Percentiles rank a stretch among this genome's conserved stretches.
phyloP scores from a whole-genome alignment of 1,140 invertebrate genomes.

The Heliconius congener region DNA sequence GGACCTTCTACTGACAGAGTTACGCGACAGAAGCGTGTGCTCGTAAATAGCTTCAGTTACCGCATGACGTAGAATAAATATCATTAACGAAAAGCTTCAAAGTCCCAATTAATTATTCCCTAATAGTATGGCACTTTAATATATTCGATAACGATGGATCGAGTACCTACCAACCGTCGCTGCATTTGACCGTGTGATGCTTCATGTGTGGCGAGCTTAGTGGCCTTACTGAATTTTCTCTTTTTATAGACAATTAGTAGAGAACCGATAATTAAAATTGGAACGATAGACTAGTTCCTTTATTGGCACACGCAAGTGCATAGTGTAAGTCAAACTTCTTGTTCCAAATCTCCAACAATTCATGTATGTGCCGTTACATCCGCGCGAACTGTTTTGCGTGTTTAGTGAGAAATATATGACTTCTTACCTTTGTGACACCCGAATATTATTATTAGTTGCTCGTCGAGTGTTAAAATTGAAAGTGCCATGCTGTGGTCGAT shows the following conservation, averaged over 20 bases:
- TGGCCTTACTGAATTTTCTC: slow-evolving; percentile 78
- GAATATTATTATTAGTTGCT: slow-evolving; percentile 57
- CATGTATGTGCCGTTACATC: slow-evolving; percentile 72
- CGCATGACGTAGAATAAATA: slow-evolving; percentile 61
- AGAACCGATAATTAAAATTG: slow-evolving; percentile 61
- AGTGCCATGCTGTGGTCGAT: slow-evolving; percentile 79
- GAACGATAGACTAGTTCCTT: slow-evolving; percentile 74
- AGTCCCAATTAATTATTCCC: slow-evolving; percentile 68
- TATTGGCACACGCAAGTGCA: slow-evolving; percentile 80
- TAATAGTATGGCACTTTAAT: slow-evolving; percentile 80
- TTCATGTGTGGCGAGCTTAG: slow-evolving; percentile 76
- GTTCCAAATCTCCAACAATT: slow-evolving; percentile 81
- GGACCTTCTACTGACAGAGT: slow-evolving; percentile 23
- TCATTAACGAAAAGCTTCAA: slow-evolving; percentile 59
- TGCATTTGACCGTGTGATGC: slow-evolving; percentile 71
- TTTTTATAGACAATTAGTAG: slow-evolving; percentile 61
- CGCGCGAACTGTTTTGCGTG: slow-evolving; percentile 75
- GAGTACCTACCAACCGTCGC: slow-evolving; percentile 61
- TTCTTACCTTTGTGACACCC: slow-evolving; percentile 65
- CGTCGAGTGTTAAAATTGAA: slow-evolving; percentile 66
- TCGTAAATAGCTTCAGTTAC: slow-evolving; percentile 44
- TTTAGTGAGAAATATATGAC: slow-evolving; percentile 62
- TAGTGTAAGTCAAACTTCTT: slow-evolving; percentile 78
- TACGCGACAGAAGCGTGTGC: neutral
- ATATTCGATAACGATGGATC: slow-evolving; percentile 67